Evolutionary conservation across 2,113 vertebrate genomes (phyloP).

Genomic region (Oenanthe oenanthe): DNA sequence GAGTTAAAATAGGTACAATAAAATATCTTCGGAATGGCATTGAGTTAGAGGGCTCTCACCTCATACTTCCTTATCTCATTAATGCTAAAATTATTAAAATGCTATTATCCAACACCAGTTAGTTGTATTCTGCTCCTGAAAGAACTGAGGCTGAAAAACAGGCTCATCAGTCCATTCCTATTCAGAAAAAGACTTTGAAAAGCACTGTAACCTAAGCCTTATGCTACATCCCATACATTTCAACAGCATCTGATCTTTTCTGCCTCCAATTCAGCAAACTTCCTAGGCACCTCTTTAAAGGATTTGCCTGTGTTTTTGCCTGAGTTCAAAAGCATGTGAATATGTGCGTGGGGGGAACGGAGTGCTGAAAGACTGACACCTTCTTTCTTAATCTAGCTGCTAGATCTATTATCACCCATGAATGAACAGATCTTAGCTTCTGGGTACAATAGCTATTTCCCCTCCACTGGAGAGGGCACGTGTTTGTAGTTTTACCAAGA

Average conservation of each 20-base stretch:
- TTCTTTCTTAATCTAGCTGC: neutral
- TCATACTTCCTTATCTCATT: neutral
- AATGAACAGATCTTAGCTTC: conserved; percentile 1
- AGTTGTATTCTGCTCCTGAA: neutral
- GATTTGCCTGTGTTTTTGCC: neutral
- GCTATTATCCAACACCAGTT: neutral
- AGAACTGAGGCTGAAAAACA: neutral
- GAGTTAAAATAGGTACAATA: neutral
- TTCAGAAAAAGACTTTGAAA: neutral
- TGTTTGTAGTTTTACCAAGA: neutral
- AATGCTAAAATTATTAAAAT: neutral
- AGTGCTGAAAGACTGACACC: neutral
- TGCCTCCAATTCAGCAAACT: neutral
- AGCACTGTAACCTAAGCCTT: neutral
- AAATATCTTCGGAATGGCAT: neutral
- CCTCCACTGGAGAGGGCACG: neutral
- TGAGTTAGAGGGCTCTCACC: neutral
- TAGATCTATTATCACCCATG: neutral
- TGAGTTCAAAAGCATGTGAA: neutral
- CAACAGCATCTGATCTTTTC: neutral
- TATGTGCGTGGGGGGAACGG: accelerated
- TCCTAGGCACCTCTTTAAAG: neutral
- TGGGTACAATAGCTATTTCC: neutral
- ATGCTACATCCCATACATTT: neutral
- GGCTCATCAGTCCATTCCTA: neutral